phyloP scores from a whole-genome alignment of 2,797 vertebrate species.

The Sebastes vulpes region DNA sequence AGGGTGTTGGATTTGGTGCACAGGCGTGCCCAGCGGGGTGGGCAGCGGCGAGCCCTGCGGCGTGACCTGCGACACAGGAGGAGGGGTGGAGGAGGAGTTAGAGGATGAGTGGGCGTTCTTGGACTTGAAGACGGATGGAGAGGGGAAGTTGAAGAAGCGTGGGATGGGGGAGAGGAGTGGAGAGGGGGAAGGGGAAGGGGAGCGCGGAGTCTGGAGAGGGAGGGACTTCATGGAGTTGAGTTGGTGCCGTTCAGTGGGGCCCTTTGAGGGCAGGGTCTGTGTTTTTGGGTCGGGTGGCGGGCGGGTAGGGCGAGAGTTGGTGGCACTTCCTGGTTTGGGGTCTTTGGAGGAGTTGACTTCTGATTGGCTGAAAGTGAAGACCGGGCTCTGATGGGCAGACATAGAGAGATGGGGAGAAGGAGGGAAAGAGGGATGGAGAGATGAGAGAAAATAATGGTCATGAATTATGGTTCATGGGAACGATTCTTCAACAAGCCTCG shows the following conservation, averaged over 20 bases:
- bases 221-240: slow-evolving; percentile 91
- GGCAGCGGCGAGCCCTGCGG: slow-evolving; percentile 91
- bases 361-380: slow-evolving; percentile 91
- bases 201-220: slow-evolving; percentile 85
- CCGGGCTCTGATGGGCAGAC: slow-evolving; percentile 87
- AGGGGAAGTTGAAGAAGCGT: slow-evolving; percentile 87
- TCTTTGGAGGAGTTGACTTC: slow-evolving; percentile 87
- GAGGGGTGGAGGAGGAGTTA: slow-evolving; percentile 87
- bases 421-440: slow-evolving; percentile 64
- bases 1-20: slow-evolving; percentile 90
- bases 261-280: slow-evolving; percentile 91
- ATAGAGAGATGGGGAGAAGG: slow-evolving; percentile 67
- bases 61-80: slow-evolving; percentile 90
- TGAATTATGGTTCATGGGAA: slow-evolving; percentile 81
- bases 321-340: slow-evolving; percentile 79
- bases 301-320: slow-evolving; percentile 75
- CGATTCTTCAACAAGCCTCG: slow-evolving; percentile 15
- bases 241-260: slow-evolving; percentile 86
- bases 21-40: slow-evolving; percentile 92
- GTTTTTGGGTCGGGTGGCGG: slow-evolving; percentile 88
- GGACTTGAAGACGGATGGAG: slow-evolving; percentile 89
- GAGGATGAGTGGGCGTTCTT: slow-evolving; percentile 81
- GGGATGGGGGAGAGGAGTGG: slow-evolving; percentile 85
- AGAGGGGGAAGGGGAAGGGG: slow-evolving; percentile 87
- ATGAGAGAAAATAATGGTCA: slow-evolving; percentile 79